Percentiles rank a stretch among this genome's conserved stretches.
Evolutionary conservation across 2,797 vertebrate species (phyloP).

Genomic region (Notolabrus celidotus): DNA sequence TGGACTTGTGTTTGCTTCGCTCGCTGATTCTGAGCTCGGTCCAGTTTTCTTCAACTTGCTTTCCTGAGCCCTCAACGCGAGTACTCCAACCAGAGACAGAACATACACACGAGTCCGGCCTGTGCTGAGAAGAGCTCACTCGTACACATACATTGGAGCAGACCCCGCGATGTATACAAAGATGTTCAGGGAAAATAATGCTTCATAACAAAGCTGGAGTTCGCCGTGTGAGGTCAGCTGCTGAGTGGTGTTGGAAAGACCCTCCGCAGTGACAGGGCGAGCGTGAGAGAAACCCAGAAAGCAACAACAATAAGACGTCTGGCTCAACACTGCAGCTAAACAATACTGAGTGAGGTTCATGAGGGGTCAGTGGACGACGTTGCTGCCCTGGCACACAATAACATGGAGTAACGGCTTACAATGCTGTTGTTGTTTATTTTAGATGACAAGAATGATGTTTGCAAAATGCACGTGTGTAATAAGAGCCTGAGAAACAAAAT

Average conservation of each 20-base stretch:
- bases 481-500: conserved; percentile 44
- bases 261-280: conserved; percentile 53
- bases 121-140: conserved; percentile 27
- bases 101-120: conserved; percentile 31
- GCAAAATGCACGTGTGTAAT: conserved; percentile 44
- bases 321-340: conserved; percentile 52
- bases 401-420: conserved; percentile 55
- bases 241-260: conserved; percentile 37
- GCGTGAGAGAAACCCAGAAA: conserved; percentile 61
- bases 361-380: conserved; percentile 63
- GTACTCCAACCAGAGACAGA: conserved; percentile 50
- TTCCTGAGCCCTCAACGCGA: conserved; percentile 58
- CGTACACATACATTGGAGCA: conserved; percentile 18
- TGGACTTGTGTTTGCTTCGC: conserved; percentile 74
- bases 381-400: conserved; percentile 51
- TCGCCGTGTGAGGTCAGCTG: conserved; percentile 56
- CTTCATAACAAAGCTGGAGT: conserved; percentile 20
- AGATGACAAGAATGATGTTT: conserved; percentile 63
- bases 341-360: conserved; percentile 59
- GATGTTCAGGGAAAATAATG: conserved; percentile 24
- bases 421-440: conserved; percentile 38
- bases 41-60: conserved; percentile 73
- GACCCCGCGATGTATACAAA: conserved; percentile 15
- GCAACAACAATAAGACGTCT: conserved; percentile 58
- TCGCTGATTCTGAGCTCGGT: conserved; percentile 70